Conservation (phyloP, 1,140 invertebrate species). For the Cyclina sinensis region DNA sequence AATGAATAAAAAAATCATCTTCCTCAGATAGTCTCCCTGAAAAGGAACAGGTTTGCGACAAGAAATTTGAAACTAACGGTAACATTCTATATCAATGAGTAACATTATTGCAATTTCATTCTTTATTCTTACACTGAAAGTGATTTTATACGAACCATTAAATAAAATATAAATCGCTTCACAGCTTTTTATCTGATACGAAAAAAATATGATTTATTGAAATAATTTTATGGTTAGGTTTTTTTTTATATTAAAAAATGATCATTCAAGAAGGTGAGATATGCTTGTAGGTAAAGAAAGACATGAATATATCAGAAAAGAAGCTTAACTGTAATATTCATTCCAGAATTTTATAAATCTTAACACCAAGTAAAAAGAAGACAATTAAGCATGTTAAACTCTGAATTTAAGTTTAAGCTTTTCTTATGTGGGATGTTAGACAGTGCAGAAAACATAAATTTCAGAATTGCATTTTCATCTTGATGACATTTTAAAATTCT, state of each 20-base stretch:
- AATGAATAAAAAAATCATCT: conserved; percentile 28
- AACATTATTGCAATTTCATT: not conserved
- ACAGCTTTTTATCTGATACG: not conserved
- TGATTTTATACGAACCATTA: conserved; percentile 38
- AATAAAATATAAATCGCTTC: not conserved
- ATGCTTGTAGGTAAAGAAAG: too few species aligned
- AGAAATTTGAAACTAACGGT: conserved; percentile 39
- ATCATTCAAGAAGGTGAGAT: too few species aligned
- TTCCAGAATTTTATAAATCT: too few species aligned
- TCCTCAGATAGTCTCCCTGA: not conserved
- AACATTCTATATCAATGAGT: conserved; percentile 43
- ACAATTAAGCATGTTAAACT: too few species aligned
- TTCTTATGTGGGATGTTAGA: too few species aligned
- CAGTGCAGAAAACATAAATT: too few species aligned
- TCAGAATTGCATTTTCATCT: too few species aligned
- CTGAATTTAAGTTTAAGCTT: too few species aligned
- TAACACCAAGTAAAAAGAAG: too few species aligned
- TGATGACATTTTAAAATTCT: too few species aligned
- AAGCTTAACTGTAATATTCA: too few species aligned
- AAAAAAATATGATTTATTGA: conserved; percentile 2
- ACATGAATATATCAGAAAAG: too few species aligned
- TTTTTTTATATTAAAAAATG: not conserved
- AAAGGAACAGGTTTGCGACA: conserved; percentile 7
- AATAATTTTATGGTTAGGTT: not conserved
- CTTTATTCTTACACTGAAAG: conserved; percentile 25